Base-by-base conservation (phyloP, 1,140 invertebrate species). In the Anoplolepis gracilipes region DNA sequence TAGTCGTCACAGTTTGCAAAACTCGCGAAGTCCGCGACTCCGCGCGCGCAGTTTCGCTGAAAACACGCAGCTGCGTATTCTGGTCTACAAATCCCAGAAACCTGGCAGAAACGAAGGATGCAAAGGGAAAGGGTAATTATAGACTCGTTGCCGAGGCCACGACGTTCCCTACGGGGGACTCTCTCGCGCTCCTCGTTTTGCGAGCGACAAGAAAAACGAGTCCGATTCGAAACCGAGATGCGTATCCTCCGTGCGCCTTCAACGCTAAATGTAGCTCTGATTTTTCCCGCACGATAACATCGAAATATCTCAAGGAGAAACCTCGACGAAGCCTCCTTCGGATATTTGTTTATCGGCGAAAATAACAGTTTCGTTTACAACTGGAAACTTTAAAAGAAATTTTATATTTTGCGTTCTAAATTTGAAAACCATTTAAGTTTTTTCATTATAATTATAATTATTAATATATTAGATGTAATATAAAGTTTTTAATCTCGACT, bases 101-200 rank as follows among this genome's bases (percentile, higher is more conserved):
- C 82, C 69, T 76, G 53, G 64, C 57, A 77, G 76, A 81, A 85
- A 78, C 77, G 55, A 22, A 87, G 61, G 77, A 85, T 69, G 84
- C 87, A 64, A 67, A 73, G 88, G 88, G 79, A 87, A 89, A 91
- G 85, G 78, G 87, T 91, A 91, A 90, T 91, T 91, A 91, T 91
- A 91, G 90, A 89, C 85, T 62, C 81, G 90, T 91, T 90, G 89
- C 89, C 85, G 87, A 84, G 90, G 84, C 87, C 49, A 49, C 55
- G 59, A 59, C 78, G 75, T 59, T 78, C 82, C 72, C 76, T 62
- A 73, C 65, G 65, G 42, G 64, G 86, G 46, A n/a, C 46, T 49
- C 39, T 30, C 25, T 11, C 46, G 30, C 16, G 13, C 49, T 86
- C 46, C 72, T 84, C 75, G 49, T 88, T 84, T 86, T 86, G 61